Evolutionary conservation across 2,888 invertebrate species (phyloP).

Genomic region (Mongoloraphidia duomilia): DNA sequence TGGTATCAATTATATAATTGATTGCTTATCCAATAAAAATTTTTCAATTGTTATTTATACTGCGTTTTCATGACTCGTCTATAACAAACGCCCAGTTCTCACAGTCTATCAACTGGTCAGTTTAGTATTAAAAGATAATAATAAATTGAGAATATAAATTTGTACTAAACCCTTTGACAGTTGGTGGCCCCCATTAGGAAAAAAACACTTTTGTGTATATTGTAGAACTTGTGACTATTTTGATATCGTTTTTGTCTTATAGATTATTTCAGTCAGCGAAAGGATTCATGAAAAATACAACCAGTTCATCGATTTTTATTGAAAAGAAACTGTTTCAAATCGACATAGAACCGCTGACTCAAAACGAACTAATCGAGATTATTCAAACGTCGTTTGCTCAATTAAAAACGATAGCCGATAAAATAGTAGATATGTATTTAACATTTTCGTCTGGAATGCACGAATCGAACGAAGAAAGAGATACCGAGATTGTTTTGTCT

Average conservation of each 20-base stretch:
- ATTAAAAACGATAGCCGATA: constrained; percentile 54
- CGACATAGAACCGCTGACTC: constrained; percentile 63
- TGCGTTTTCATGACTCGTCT: too few relatives aligned
- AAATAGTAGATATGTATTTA: constrained; percentile 72
- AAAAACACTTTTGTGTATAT: too few relatives aligned
- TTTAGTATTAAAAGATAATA: too few relatives aligned
- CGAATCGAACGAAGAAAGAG: constrained; percentile 18
- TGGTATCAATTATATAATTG: too few relatives aligned
- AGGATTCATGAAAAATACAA: constrained; percentile 45
- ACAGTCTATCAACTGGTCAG: too few relatives aligned
- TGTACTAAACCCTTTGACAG: background rate
- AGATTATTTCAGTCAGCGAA: constrained; percentile 44
- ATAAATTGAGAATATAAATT: background rate
- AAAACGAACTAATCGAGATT: constrained; percentile 58
- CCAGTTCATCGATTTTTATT: constrained; percentile 49
- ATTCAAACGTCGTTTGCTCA: constrained; percentile 52
- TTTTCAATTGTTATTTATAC: too few relatives aligned
- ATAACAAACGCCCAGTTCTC: too few relatives aligned
- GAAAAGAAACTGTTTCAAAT: constrained; percentile 74
- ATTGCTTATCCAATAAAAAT: too few relatives aligned
- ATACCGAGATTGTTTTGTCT: constrained; percentile 20
- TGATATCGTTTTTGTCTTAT: constrained; percentile 19
- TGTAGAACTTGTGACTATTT: background rate
- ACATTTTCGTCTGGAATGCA: constrained; percentile 63
- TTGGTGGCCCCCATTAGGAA: too few relatives aligned